Base-by-base conservation (phyloP, 2,888 invertebrate genomes). In the Lydus trimaculatus region DNA sequence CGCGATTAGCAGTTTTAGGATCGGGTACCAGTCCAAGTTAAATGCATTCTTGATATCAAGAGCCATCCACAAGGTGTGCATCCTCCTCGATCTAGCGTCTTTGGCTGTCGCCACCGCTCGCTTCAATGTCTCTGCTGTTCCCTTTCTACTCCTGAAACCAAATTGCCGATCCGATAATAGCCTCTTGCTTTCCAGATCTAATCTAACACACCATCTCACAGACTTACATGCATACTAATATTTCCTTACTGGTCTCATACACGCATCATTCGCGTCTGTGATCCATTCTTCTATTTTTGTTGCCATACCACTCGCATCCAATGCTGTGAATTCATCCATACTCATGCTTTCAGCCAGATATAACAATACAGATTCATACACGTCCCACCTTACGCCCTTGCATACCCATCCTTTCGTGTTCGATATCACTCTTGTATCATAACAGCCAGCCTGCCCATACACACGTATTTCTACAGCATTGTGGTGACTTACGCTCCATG, bases 401-500 rank as follows among this genome's bases (percentile, higher is more conserved):
- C 36, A 36, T 36, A 13, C 3, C 48, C 48, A 25, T 17, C 15
- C n/a, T 0, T 17, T 59, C 33, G n/a, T n/a, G n/a, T 33, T 8
- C 33, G 1, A 11, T 7, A 6, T 3, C 31, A 8, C 6, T 31
- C 31, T 31, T 7, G 36, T 43, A 0, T 17, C 17, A n/a, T 39
- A 7, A 11, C 43, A 17, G n/a, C n/a, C 8, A 0, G 1, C 1
- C 8, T 2, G 25, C 15, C 15, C 8, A 65, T 9, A 15, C 1
- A 6, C 9, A 65, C 36, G n/a, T n/a, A 3, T 13, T 2, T 36
- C 33, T 2, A 65, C n/a, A 0, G 36, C 62, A 23, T 67, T 67
- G 20, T 67, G 67, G 20, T 67, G 64, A n/a, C 67, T 67, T 0
- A 43, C 52, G 11, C 64, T 43, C 59, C 58, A 48, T 13, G 23